These are phyloP conservation scores for Cheumatopsyche charites DNA, from an alignment of 1,140 invertebrate species.

Conservation along the genomic window DNA sequence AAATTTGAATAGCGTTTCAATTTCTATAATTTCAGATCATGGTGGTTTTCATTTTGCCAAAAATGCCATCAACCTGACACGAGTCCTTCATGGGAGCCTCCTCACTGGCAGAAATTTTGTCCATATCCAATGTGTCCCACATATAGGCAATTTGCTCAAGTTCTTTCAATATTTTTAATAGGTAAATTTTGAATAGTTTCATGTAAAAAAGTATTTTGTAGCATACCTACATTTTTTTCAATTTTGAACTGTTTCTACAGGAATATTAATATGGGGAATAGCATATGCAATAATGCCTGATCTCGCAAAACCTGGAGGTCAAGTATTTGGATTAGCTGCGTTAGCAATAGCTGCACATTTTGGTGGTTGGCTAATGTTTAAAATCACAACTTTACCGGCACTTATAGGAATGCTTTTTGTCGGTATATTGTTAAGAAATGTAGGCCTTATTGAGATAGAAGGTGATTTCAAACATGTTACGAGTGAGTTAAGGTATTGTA, in stretches of 20 bases:
- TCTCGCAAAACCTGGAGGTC: conserved; percentile 74
- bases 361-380: conserved; percentile 76
- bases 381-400: conserved; percentile 78
- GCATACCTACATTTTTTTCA: neutral
- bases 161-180: conserved; percentile 72
- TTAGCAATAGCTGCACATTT: conserved; percentile 79
- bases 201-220: neutral
- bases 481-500: conserved; percentile 65
- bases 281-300: conserved; percentile 74
- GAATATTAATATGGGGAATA: conserved; percentile 76
- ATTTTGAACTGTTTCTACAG: conserved; percentile 50
- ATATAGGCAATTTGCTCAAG: conserved; percentile 76
- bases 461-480: conserved; percentile 69
- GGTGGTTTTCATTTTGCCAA: conserved; percentile 57
- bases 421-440: conserved; percentile 80
- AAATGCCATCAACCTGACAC: conserved; percentile 62
- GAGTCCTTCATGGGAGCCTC: conserved; percentile 75
- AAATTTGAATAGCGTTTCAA: neutral
- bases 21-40: conserved; percentile 49
- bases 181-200: conserved; percentile 55
- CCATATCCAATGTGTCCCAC: conserved; percentile 82
- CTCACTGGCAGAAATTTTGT: conserved; percentile 73
- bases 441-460: conserved; percentile 72
- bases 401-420: conserved; percentile 87
- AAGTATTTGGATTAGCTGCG: conserved; percentile 78